These are phyloP conservation scores for Cariama cristata DNA, from an alignment of 2,113 vertebrate genomes.

Conservation along the genomic window DNA sequence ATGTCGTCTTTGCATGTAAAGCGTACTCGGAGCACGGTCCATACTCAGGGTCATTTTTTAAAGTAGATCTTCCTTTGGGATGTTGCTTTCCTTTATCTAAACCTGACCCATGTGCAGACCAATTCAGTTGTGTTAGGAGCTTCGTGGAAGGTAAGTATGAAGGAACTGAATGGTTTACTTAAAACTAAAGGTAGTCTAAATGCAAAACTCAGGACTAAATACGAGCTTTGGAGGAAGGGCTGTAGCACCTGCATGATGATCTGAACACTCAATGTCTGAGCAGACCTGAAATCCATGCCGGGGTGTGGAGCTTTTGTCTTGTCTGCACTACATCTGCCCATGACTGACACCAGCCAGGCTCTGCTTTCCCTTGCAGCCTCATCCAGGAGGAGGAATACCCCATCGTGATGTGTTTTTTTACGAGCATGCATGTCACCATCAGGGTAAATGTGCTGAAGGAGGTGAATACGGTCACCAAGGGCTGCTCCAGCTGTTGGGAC, in stretches of 20 bases:
- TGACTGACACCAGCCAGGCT: not conserved
- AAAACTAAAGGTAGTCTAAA: not conserved
- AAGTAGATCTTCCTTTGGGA: not conserved
- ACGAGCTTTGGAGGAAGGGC: not conserved
- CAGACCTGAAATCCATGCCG: not conserved
- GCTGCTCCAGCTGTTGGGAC: not conserved
- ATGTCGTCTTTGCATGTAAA: not conserved
- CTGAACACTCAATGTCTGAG: not conserved
- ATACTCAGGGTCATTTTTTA: not conserved
- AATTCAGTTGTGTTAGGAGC: not conserved
- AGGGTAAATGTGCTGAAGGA: not conserved
- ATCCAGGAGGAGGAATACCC: not conserved
- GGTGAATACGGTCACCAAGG: not conserved
- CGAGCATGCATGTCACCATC: fast-evolving
- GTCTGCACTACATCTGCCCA: fast-evolving
- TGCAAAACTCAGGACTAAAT: fast-evolving
- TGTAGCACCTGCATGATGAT: not conserved
- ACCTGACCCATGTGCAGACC: not conserved
- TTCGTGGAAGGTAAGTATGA: not conserved
- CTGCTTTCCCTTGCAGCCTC: not conserved
- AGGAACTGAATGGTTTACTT: not conserved
- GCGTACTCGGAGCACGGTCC: fast-evolving
- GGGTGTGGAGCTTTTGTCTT: not conserved
- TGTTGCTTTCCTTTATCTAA: not conserved
- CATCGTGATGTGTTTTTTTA: fast-evolving